These are phyloP conservation scores for Drosophila rhopaloa DNA, from an alignment of 1,140 invertebrate genomes.

Conservation along the genomic window DNA sequence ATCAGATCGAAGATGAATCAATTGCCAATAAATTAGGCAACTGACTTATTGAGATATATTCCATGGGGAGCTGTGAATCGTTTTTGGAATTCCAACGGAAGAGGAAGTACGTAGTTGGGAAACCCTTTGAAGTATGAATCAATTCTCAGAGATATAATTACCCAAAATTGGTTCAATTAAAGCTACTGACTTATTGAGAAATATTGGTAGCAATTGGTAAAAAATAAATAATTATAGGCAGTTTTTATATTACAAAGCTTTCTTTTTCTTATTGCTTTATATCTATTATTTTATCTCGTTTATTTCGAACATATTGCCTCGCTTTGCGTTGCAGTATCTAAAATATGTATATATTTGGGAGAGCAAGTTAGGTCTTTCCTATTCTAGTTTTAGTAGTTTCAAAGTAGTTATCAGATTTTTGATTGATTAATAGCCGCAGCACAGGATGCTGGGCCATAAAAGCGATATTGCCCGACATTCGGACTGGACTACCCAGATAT, in stretches of 20 bases:
- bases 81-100: neutral
- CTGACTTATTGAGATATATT: constrained; percentile 22
- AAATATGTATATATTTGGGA: no score
- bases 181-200: no score
- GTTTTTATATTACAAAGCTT: no score
- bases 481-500: neutral
- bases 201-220: no score
- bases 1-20: constrained; percentile 14
- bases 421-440: constrained; percentile 1
- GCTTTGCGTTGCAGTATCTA: neutral
- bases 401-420: neutral
- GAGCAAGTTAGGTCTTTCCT: no score
- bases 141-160: neutral
- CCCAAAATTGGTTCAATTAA: neutral
- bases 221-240: no score
- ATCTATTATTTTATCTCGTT: no score
- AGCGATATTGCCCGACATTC: neutral
- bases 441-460: constrained; percentile 20
- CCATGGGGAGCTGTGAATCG: no score
- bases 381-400: no score
- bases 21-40: constrained; percentile 28
- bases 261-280: no score
- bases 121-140: neutral
- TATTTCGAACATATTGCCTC: no score
- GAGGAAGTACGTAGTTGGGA: neutral